Evolutionary conservation across 2,888 invertebrate genomes (phyloP), one percentile per base, ranked within the genome.

Genomic region (Itoplectis maculator): DNA sequence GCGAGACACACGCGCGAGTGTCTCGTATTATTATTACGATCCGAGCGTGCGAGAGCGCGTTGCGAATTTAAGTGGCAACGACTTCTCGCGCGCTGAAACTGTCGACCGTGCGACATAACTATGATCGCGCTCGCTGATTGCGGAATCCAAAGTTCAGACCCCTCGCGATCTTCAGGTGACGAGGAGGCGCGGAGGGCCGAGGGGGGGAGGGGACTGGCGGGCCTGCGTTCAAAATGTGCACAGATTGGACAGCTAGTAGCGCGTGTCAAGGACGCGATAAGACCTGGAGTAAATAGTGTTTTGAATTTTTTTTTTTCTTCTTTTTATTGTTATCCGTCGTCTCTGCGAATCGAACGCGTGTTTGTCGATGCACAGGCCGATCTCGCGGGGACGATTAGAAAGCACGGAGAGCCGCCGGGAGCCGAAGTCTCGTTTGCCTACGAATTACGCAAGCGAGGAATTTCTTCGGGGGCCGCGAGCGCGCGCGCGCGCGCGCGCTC

Each of bases 361-460:
- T 56, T 47, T 2, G 5, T 47, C 5, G 45, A 15, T 18, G 35
- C 5, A 49, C 20, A 35, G 13, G 18, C 7, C 8, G 29, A 61
- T 35, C 35, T 8, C 18, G 42, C n/a, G 29, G 2, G 29, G 29
- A 49, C 73, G 73, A 73, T 61, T 73, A 29, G 73, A 73, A 73
- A 73, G 73, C 73, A 61, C 15, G 29, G 4, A 9, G 20, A 20
- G n/a, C n/a, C n/a, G n/a, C n/a, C n/a, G 40, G 68, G 29, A 47
- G 45, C 13, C 37, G 13, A 61, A 51, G 45, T 73, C 81, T 56
- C 86, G n/a, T 87, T 85, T 80, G 84, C 84, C 84, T 86, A 86
- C 84, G 88, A 83, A 90, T 91, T 91, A 88, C 90, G 90, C 90
- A 90, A 90, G 89, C 82, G 84, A 87, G 88, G 89, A 89, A 90